Percentiles rank a stretch among this genome's conserved stretches.
phyloP scores from a whole-genome alignment of 2,113 vertebrate species.

The Barbus barbus region DNA sequence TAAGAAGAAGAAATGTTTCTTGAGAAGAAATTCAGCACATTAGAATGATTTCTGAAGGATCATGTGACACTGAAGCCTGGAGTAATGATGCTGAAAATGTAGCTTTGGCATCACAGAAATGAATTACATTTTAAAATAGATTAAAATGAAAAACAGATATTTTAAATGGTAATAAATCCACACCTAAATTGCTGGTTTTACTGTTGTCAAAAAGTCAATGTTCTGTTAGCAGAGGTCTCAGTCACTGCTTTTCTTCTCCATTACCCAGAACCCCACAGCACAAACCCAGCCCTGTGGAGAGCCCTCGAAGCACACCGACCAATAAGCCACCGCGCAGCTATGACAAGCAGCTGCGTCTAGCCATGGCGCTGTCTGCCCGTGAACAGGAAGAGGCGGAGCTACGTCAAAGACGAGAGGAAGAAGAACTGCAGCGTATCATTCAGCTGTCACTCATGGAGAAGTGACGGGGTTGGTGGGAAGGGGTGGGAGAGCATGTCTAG shows the following conservation, averaged over 20 bases:
- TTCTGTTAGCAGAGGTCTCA: constrained; percentile 15
- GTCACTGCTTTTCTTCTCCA: not conserved
- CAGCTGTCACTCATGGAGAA: constrained; percentile 94
- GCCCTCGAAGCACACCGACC: constrained; percentile 70
- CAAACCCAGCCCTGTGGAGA: constrained; percentile 70
- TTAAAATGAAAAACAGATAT: too few relatives aligned
- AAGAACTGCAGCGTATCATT: constrained; percentile 92
- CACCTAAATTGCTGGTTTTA: too few relatives aligned
- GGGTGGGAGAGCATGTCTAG: constrained; percentile 13
- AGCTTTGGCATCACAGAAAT: too few relatives aligned
- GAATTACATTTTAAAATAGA: too few relatives aligned
- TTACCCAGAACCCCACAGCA: constrained; percentile 83
- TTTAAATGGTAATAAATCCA: too few relatives aligned
- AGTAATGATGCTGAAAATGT: too few relatives aligned
- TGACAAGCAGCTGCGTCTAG: constrained; percentile 89
- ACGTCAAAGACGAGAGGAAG: constrained; percentile 84
- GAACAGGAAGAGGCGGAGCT: constrained; percentile 89
- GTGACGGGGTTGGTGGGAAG: constrained; percentile 64
- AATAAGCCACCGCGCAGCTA: constrained; percentile 82
- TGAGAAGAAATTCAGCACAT: not conserved
- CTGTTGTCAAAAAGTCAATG: not conserved
- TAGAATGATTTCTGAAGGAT: not conserved
- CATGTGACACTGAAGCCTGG: too few relatives aligned
- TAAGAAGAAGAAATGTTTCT: not conserved
- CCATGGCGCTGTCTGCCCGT: constrained; percentile 91